phyloP scores from a whole-genome alignment of 2,888 invertebrate genomes.

The Aquatica leii region DNA sequence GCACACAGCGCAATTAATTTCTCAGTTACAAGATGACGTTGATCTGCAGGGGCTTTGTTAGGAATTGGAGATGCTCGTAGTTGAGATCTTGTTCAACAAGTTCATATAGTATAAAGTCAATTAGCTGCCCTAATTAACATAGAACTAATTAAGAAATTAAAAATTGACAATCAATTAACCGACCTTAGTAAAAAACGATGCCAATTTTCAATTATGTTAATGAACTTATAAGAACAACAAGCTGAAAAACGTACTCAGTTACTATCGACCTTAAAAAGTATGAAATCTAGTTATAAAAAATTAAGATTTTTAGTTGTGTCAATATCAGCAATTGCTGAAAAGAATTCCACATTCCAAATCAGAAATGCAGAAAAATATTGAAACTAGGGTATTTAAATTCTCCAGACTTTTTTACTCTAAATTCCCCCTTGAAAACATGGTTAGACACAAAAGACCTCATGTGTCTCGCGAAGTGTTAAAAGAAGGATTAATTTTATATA shows the following conservation, averaged over 20 bases:
- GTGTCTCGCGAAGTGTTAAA: too few relatives aligned
- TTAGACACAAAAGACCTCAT: too few relatives aligned
- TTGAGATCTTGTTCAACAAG: slow-evolving; percentile 80
- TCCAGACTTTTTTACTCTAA: too few relatives aligned
- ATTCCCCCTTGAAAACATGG: too few relatives aligned
- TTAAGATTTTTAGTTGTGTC: slow-evolving; percentile 77
- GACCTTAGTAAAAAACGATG: slow-evolving; percentile 74
- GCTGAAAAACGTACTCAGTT: slow-evolving; percentile 71
- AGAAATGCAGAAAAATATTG: slow-evolving; percentile 68
- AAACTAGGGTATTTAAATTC: too few relatives aligned
- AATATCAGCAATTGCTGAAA: slow-evolving; percentile 84
- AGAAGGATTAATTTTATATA: too few relatives aligned
- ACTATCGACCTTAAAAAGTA: slow-evolving; percentile 72
- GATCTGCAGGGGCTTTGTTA: slow-evolving; percentile 75
- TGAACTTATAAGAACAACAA: slow-evolving; percentile 75
- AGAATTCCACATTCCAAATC: slow-evolving; percentile 70
- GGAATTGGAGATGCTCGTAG: slow-evolving; percentile 78
- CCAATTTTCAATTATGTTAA: slow-evolving; percentile 71
- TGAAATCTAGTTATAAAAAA: slow-evolving; percentile 69
- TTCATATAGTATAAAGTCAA: slow-evolving; percentile 75
- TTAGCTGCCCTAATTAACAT: slow-evolving; percentile 75
- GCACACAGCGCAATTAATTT: slow-evolving; percentile 67
- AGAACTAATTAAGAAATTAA: slow-evolving; percentile 75
- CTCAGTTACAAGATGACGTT: slow-evolving; percentile 71
- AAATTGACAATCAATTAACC: slow-evolving; percentile 73